A percentile compares a stretch with the other conserved stretches of the same genome.
phyloP scores from a whole-genome alignment of 2,888 invertebrate genomes.

The Podotricha telesiphe region DNA sequence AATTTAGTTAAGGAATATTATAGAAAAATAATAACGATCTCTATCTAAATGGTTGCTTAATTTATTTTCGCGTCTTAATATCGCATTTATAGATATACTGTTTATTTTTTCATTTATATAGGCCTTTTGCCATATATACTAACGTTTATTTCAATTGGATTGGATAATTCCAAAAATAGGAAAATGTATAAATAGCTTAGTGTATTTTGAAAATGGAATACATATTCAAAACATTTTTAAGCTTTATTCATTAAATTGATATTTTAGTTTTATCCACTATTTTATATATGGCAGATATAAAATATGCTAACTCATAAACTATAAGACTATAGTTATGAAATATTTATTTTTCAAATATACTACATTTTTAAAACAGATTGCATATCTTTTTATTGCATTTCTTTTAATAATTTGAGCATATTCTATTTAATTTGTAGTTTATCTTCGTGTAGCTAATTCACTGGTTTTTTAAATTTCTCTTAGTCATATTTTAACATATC shows the following conservation, averaged over 20 bases:
- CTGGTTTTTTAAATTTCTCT: not conserved
- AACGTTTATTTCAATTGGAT: too few relatives aligned
- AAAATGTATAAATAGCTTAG: too few relatives aligned
- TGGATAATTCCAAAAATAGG: too few relatives aligned
- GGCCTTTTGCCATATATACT: not conserved
- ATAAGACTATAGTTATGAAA: too few relatives aligned
- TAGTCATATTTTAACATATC: conserved; percentile 14
- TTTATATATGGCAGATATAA: not conserved
- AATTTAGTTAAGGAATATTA: not conserved
- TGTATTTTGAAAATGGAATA: not conserved
- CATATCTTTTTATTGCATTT: too few relatives aligned
- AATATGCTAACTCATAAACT: too few relatives aligned
- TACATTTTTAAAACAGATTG: not conserved
- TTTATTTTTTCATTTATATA: too few relatives aligned
- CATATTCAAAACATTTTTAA: not conserved
- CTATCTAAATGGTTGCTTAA: conserved; percentile 4
- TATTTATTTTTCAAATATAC: not conserved
- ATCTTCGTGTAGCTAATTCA: too few relatives aligned
- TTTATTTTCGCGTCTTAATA: not conserved
- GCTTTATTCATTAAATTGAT: not conserved
- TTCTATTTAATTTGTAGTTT: not conserved
- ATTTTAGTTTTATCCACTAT: not conserved
- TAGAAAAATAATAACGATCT: conserved; percentile 9
- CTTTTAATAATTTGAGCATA: not conserved
- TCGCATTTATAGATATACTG: conserved; percentile 4